Percentiles rank a stretch among this genome's conserved stretches.
phyloP scores from a whole-genome alignment of 2,797 vertebrate genomes.

The Sphenodon punctatus region DNA sequence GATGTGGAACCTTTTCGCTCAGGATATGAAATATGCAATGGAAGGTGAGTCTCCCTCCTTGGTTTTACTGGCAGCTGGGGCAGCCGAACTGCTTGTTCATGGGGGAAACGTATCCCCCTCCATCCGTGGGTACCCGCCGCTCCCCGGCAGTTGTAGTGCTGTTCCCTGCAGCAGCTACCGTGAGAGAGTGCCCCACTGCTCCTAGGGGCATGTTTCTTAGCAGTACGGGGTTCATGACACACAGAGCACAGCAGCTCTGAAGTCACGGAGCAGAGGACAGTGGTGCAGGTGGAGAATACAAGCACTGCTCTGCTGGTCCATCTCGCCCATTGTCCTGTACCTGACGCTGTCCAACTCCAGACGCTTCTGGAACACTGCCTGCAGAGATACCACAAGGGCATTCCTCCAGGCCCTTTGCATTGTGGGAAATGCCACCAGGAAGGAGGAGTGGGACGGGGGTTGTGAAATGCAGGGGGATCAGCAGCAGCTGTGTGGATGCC shows the following conservation, averaged over 20 bases:
- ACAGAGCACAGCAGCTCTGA: neutral
- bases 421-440: no score
- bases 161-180: no score
- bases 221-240: neutral
- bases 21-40: constrained; percentile 99
- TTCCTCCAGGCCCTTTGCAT: no score
- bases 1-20: constrained; percentile 99
- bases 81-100: neutral
- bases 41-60: constrained; percentile 83
- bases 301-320: no score
- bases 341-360: no score
- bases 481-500: no score
- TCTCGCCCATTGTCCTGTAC: no score
- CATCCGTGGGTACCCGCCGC: neutral
- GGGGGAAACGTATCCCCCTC: neutral
- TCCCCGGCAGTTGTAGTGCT: neutral
- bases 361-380: no score
- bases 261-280: neutral
- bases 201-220: neutral
- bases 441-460: no score
- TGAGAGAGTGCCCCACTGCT: neutral
- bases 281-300: no score
- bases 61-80: neutral
- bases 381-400: no score
- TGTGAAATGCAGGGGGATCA: no score